A percentile compares a stretch with the other conserved stretches of the same genome.
Evolutionary conservation across 2,113 vertebrate species (phyloP).

Genomic region (Mormyrus lacerda): DNA sequence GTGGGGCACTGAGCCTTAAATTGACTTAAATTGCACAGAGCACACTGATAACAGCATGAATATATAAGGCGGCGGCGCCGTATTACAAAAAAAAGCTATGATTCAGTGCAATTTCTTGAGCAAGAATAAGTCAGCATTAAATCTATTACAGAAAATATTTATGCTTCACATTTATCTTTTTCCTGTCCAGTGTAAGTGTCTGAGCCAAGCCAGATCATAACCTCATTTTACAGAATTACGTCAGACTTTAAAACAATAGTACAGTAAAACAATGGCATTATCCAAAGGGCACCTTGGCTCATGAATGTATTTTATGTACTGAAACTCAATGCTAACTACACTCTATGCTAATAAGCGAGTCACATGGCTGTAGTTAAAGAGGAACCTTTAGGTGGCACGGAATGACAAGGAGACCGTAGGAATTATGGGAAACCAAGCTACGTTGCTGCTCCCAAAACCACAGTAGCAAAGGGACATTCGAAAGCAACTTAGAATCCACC

Average conservation of each 20-base stretch:
- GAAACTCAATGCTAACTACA: neutral
- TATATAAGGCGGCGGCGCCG: neutral
- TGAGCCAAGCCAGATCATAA: neutral
- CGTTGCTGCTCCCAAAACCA: neutral
- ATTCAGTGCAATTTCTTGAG: neutral
- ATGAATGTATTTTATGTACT: neutral
- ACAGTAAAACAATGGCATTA: neutral
- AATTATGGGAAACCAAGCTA: neutral
- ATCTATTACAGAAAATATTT: neutral
- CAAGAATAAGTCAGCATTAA: neutral
- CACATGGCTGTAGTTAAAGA: neutral
- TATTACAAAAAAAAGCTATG: neutral
- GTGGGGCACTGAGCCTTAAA: conserved; percentile 22
- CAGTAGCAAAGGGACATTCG: neutral
- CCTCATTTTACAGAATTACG: neutral
- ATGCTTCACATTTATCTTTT: neutral
- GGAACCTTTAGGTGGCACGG: neutral
- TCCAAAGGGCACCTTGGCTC: neutral
- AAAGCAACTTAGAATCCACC: neutral
- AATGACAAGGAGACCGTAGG: neutral
- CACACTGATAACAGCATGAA: conserved; percentile 33
- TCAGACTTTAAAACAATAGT: neutral
- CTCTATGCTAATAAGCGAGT: neutral
- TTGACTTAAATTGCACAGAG: conserved; percentile 13
- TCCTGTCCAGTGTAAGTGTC: neutral